Evolutionary conservation across 1,140 invertebrate species (phyloP), one percentile per base, ranked within the genome.

Genomic region (Pogonomyrmex californicus): DNA sequence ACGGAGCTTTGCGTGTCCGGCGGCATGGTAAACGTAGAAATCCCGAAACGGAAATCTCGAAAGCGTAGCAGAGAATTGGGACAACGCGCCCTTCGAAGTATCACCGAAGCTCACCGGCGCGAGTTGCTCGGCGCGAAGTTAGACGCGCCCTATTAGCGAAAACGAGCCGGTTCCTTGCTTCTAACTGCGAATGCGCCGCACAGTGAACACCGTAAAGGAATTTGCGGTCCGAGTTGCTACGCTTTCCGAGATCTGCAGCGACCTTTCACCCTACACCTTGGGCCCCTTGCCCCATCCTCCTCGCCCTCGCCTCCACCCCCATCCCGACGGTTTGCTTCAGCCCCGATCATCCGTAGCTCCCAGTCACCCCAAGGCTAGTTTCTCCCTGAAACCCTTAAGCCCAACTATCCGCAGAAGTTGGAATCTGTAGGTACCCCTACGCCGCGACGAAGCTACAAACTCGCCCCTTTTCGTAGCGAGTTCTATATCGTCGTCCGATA

Each of bases 371-470:
- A 92, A 91, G 89, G 90, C 87, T 91, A 91, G 91, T 90, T 92
- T 86, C 90, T 91, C 90, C 90, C 85, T 85, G 90, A 83, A 91
- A 91, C 92, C 92, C 91, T 91, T 91, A 92, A 92, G 92, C 91
- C 91, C 86, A 92, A 92, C 92, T 92, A 92, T 92, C 92, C 88
- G 86, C 87, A 90, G 81, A 92, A 92, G 90, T 92, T 91, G 90
- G 90, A 92, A 92, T 92, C 90, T 90, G 91, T 90, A 87, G 87
- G 91, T 90, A 91, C 81, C 23, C 23, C 87, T 87, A 87, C 66
- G 82, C 73, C 86, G 91, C 90, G 90, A 90, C 90, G 86, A 82
- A 88, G 86, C 91, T 90, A 89, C 90, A 79, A 91, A 91, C 90
- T 87, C 88, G 56, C 62, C 86, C 89, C 60, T 60, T 85, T 56